Evolutionary conservation across 2,888 invertebrate species (phyloP), one percentile per base, ranked within the genome.

Genomic region (Aphidoletes aphidimyza): DNA sequence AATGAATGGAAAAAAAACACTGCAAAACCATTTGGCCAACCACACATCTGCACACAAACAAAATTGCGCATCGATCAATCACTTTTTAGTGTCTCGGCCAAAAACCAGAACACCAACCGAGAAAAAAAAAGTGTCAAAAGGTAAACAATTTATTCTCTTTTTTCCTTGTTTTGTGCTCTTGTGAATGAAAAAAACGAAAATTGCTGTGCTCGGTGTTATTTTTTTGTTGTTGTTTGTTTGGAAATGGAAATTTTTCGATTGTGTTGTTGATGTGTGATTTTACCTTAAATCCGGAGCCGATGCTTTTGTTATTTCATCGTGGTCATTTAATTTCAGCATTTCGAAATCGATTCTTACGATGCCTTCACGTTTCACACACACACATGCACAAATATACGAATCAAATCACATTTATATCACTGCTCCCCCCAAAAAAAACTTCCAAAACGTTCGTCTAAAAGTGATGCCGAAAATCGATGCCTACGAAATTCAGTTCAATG

Each of bases 261-360:
- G 54, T 22, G 19, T 17, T 14, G 17, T 39, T 39, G 5, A 39
- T 39, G 39, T 39, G 39, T 39, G 19, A 19, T 14, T 47, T 47
- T 69, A 69, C 69, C 69, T 69, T 69, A 69, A 69, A 8, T 69
- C 69, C 34, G 69, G 69, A 14, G 69, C 69, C 30, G 69, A 69
- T 30, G 69, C 69, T 30, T 69, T 69, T 69, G 69, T 69, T 69
- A 69, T 69, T 30, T 30, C 69, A 69, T 69, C 69, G 17, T 69
- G 69, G 30, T 69, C 69, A 69, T 69, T 69, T 30, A 30, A 69
- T 30, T 69, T 69, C 69, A 69, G 30, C 69, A 69, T 69, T 69
- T 69, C 69, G 69, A 69, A n/a, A 69, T 69, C 69, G 69, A n/a
- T n/a, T n/a, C 30, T 30, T 69, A 14, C 69, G 34, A 69, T 30